Evolutionary conservation across 2,113 vertebrate species (phyloP), one percentile per base, ranked within the genome.

Genomic region (Scatophagus argus): DNA sequence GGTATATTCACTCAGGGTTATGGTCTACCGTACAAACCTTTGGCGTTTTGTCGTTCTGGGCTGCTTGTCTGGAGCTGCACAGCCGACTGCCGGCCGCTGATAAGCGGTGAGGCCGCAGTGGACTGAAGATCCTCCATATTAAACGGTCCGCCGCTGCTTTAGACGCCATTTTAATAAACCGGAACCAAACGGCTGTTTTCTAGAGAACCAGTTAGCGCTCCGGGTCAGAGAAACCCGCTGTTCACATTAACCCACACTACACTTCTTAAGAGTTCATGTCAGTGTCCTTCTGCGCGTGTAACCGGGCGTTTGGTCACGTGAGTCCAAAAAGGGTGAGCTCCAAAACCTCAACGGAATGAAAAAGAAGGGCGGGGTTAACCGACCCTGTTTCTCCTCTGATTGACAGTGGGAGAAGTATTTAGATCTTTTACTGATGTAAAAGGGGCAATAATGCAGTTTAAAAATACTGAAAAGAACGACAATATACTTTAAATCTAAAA

Each of bases 1-100:
- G n/a, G n/a, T n/a, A n/a, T n/a, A n/a, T n/a, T n/a, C n/a, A n/a
- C n/a, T n/a, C n/a, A 19, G 7, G 5, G 17, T 10, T 7, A 23
- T 31, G 6, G 6, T 36, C 21, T 21, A 19, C 4, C 7, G 31
- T 1, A 72, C 90, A 13, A 31, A 93, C 93, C 93, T 92, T 74
- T 7, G 63, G 10, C 0, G 13, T 6, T 17, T 17, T 59, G 8
- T 68, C 46, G 1, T 21, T 49, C 29, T 81, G 73, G 4, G 69
- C 13, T 17, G 78, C 17, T 70, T 54, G 80, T 25, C 39, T 39
- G 46, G 87, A 56, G 58, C 77, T 66, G 70, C 81, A 84, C 17
- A 23, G 58, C n/a, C 74, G 74, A 14, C 68, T 47, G 60, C 6
- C 27, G 4, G 13, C 38, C 2, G 51, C 64, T n/a, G 72, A 69